phyloP scores from a whole-genome alignment of 2,888 invertebrate species.

The Conops quadrifasciatus region DNA sequence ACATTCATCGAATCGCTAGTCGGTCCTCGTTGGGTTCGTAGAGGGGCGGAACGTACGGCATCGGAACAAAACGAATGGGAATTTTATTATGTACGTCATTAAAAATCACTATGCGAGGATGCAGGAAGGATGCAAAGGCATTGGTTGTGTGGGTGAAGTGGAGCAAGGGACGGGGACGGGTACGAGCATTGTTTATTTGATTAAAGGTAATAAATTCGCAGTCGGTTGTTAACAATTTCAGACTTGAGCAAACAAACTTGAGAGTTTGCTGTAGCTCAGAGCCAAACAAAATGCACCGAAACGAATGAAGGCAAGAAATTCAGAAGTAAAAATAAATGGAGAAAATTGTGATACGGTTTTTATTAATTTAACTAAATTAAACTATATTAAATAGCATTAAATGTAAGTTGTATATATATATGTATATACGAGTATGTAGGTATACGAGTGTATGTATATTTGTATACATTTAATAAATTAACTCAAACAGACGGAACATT shows the following conservation, averaged over 20 bases:
- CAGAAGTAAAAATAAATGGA: too few relatives aligned
- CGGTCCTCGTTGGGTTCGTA: too few relatives aligned
- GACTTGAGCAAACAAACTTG: background rate
- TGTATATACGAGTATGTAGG: too few relatives aligned
- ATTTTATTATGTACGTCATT: conserved; percentile 65
- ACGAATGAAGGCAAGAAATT: too few relatives aligned
- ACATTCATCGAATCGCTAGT: conserved; percentile 48
- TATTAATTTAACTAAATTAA: background rate
- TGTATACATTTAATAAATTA: too few relatives aligned
- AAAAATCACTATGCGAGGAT: conserved; percentile 58
- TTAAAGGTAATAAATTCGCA: conserved; percentile 30
- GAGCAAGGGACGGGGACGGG: conserved; percentile 10
- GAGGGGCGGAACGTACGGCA: conserved; percentile 46
- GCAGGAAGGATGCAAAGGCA: conserved; percentile 36
- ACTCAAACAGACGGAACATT: background rate
- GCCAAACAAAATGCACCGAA: too few relatives aligned
- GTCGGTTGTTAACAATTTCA: conserved; percentile 18
- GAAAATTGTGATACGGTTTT: too few relatives aligned
- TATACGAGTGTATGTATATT: too few relatives aligned
- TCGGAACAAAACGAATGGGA: conserved; percentile 63
- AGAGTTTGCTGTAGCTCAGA: too few relatives aligned
- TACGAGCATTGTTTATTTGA: conserved; percentile 29
- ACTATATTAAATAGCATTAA: background rate
- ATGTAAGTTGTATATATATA: too few relatives aligned
- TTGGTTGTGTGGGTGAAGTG: background rate